These are phyloP conservation scores for Galerucella calmariensis DNA, from an alignment of 2,888 invertebrate species.

Conservation along the genomic window DNA sequence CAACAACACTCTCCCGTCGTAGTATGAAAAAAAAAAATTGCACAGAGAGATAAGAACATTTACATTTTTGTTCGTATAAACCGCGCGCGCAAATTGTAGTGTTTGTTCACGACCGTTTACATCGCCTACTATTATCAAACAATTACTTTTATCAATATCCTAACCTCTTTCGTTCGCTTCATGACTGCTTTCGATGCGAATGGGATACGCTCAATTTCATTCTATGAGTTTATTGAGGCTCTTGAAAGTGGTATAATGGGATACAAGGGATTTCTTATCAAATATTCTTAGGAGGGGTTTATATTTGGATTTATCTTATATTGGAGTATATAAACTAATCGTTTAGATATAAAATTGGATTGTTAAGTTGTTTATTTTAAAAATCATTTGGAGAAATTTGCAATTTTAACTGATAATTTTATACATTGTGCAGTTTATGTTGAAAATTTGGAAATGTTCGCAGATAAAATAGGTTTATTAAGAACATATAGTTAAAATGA, in stretches of 20 bases:
- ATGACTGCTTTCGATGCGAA: slow-evolving; percentile 49
- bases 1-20: slow-evolving; percentile 24
- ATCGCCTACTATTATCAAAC: slow-evolving; percentile 63
- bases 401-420: too few relatives aligned
- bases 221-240: slow-evolving; percentile 10
- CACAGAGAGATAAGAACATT: slow-evolving; percentile 41
- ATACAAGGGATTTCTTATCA: slow-evolving; percentile 7
- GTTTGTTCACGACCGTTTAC: slow-evolving; percentile 62
- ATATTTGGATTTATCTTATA: too few relatives aligned
- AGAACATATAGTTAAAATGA: too few relatives aligned
- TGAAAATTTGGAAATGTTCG: too few relatives aligned
- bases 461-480: too few relatives aligned
- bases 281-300: not conserved
- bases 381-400: too few relatives aligned
- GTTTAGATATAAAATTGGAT: too few relatives aligned
- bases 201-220: slow-evolving; percentile 48
- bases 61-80: slow-evolving; percentile 44
- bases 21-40: not conserved
- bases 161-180: slow-evolving; percentile 54
- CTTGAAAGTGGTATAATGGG: slow-evolving; percentile 16
- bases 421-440: too few relatives aligned
- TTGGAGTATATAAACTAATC: too few relatives aligned
- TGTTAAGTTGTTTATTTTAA: too few relatives aligned
- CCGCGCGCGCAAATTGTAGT: slow-evolving; percentile 58
- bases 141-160: slow-evolving; percentile 65